Conservation (phyloP, 2,113 vertebrate species). For the Clarias magur region DNA sequence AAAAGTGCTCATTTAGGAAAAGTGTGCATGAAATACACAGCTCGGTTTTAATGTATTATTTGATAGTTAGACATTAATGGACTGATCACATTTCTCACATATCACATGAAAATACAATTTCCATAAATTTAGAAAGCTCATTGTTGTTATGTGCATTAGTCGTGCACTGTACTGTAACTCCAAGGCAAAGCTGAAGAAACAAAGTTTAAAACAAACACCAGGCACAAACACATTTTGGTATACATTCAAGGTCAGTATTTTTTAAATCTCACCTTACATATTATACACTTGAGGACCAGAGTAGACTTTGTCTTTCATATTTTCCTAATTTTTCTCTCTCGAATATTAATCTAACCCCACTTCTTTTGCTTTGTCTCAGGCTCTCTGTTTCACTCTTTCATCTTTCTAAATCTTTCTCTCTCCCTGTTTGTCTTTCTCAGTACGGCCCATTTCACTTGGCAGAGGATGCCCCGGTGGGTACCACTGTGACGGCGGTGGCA, state of each 20-base stretch:
- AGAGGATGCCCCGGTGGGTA: constrained; percentile 62
- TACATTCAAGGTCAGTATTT: background rate
- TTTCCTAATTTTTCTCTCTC: background rate
- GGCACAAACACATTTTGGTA: background rate
- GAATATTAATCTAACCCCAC: background rate
- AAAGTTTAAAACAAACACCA: background rate
- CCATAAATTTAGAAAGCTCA: background rate
- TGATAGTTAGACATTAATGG: background rate
- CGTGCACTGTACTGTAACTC: background rate
- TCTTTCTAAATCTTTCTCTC: background rate
- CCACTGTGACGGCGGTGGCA: constrained; percentile 60
- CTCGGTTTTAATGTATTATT: background rate
- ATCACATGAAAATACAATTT: background rate
- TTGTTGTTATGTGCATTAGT: background rate
- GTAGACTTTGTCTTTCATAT: background rate
- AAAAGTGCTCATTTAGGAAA: background rate
- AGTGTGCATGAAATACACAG: background rate
- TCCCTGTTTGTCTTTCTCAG: constrained; percentile 44
- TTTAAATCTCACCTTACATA: background rate
- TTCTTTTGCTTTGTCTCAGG: background rate
- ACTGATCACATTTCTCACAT: background rate
- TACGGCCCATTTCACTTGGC: constrained; percentile 66
- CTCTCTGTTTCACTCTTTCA: background rate
- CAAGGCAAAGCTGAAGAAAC: background rate
- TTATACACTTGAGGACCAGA: background rate